Percentiles rank a stretch among this genome's conserved stretches.
phyloP scores from a whole-genome alignment of 1,140 invertebrate genomes.

The Helicoverpa zea region DNA sequence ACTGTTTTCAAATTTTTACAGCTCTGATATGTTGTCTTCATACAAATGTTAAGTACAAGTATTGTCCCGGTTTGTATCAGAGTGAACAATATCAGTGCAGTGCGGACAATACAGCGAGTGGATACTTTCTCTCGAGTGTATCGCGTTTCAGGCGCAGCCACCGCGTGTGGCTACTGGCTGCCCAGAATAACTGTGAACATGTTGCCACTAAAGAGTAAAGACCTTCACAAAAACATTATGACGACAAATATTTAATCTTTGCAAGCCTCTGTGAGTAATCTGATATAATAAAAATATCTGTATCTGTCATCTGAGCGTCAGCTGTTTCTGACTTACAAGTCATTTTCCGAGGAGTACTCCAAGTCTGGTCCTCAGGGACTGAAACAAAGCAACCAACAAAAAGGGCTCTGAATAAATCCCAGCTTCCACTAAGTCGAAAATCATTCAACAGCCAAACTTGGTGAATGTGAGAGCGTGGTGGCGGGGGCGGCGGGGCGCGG shows the following conservation, averaged over 20 bases:
- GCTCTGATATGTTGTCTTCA: no score
- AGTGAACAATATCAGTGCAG: constrained; percentile 14
- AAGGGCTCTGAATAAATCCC: constrained; percentile 29
- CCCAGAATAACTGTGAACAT: constrained; percentile 18
- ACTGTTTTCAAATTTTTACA: no score
- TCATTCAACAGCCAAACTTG: constrained; percentile 61
- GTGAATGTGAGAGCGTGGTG: constrained; percentile 69
- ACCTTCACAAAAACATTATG: constrained; percentile 20
- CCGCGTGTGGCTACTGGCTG: constrained; percentile 1
- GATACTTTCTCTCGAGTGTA: constrained; percentile 23
- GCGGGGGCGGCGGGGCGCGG: constrained; percentile 48
- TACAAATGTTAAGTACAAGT: not conserved
- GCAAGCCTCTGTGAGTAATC: constrained; percentile 1
- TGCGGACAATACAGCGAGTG: constrained; percentile 5
- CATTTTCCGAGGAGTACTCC: constrained; percentile 1
- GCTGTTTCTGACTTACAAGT: constrained; percentile 14
- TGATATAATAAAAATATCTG: constrained; percentile 6
- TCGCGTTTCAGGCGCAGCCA: constrained; percentile 22
- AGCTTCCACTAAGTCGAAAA: constrained; percentile 45
- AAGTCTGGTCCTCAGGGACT: constrained; percentile 3
- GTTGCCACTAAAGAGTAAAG: constrained; percentile 9
- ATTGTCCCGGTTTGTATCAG: not conserved
- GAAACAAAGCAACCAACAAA: constrained; percentile 28
- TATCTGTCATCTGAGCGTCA: constrained; percentile 29
- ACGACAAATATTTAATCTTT: constrained; percentile 29